A percentile compares a stretch with the other conserved stretches of the same genome.
phyloP scores from a whole-genome alignment of 1,140 invertebrate species.

The Delia radicum region DNA sequence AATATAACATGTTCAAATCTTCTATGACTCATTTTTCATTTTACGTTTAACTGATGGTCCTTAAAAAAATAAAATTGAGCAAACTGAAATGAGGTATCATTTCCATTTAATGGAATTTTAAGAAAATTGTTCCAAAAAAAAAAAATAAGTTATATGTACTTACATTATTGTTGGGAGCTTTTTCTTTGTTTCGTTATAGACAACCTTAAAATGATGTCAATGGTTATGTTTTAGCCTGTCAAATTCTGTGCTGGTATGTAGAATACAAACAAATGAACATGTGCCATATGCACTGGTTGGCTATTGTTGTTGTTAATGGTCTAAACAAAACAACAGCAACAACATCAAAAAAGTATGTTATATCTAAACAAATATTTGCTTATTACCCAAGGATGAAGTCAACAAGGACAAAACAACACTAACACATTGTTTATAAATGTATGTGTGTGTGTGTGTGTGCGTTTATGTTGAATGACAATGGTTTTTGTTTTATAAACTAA shows the following conservation, averaged over 20 bases:
- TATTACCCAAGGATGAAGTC: conserved; percentile 9
- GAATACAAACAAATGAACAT: not conserved
- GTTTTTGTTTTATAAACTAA: not conserved
- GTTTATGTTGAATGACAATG: not conserved
- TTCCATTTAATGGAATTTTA: too few species aligned
- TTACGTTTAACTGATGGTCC: too few species aligned
- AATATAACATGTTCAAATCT: too few species aligned
- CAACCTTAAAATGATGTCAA: not conserved
- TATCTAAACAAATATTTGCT: conserved; percentile 13
- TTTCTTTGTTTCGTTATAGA: not conserved
- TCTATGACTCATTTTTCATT: too few species aligned
- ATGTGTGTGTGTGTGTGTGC: not conserved
- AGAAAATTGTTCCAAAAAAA: too few species aligned
- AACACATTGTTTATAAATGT: not conserved
- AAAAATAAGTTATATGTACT: too few species aligned
- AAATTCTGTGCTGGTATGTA: not conserved
- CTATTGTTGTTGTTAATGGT: not conserved
- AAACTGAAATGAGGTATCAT: too few species aligned
- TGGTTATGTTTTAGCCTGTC: not conserved
- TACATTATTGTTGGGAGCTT: too few species aligned
- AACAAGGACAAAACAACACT: not conserved
- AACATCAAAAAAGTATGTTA: conserved; percentile 17
- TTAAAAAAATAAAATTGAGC: too few species aligned
- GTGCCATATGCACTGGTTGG: not conserved
- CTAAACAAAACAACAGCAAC: not conserved